A percentile compares a stretch with the other conserved stretches of the same genome.
These are phyloP conservation scores for Thymelicus acteon DNA, from an alignment of 2,888 invertebrate genomes.

Conservation along the genomic window DNA sequence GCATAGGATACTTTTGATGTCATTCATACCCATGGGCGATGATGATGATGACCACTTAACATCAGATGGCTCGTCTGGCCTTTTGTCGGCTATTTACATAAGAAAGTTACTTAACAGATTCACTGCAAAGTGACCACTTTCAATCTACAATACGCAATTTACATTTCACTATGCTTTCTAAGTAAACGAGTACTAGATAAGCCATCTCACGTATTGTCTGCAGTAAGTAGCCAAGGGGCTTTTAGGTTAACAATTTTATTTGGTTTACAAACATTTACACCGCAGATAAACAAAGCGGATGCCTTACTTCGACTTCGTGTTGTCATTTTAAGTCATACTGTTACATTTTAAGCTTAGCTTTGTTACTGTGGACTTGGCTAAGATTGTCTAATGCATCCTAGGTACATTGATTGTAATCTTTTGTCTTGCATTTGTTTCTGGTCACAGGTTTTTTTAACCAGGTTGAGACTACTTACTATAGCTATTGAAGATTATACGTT, in stretches of 20 bases:
- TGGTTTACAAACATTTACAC: slow-evolving; percentile 23
- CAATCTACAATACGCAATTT: slow-evolving; percentile 27
- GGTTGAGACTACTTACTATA: too few relatives aligned
- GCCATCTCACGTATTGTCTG: slow-evolving; percentile 41
- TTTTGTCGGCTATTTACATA: too few relatives aligned
- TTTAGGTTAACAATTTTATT: slow-evolving; percentile 29
- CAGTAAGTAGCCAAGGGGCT: slow-evolving; percentile 25
- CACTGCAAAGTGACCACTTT: slow-evolving; percentile 27
- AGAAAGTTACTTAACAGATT: slow-evolving; percentile 34
- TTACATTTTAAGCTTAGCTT: not conserved
- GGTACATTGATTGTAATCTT: too few relatives aligned
- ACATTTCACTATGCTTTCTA: slow-evolving; percentile 29
- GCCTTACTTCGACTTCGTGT: not conserved
- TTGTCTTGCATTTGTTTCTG: too few relatives aligned
- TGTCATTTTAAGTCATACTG: not conserved
- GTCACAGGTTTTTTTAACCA: too few relatives aligned
- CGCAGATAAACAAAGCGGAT: slow-evolving; percentile 19
- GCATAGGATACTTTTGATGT: too few relatives aligned
- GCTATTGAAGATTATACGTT: too few relatives aligned
- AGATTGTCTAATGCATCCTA: too few relatives aligned
- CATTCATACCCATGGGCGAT: too few relatives aligned
- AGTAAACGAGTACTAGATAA: slow-evolving; percentile 35
- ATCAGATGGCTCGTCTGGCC: too few relatives aligned
- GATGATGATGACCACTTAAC: too few relatives aligned
- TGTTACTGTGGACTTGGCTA: not conserved